phyloP scores from a whole-genome alignment of 92 coral and sea anemone species.

The Heteractis magnifica region DNA sequence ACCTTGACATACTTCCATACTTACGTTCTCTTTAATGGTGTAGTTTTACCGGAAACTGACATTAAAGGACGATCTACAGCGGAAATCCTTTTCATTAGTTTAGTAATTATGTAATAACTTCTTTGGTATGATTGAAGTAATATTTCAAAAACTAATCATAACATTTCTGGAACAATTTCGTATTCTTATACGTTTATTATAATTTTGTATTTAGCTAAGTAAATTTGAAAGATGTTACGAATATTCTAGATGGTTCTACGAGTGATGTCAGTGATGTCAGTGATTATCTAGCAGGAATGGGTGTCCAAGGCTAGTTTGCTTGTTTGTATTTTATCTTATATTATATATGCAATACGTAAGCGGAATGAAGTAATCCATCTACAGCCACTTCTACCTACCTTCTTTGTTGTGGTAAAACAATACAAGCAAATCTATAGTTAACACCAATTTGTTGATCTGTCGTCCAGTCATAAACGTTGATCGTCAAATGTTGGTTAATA shows the following conservation, averaged over 20 bases:
- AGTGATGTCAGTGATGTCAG: background rate
- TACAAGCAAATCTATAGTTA: background rate
- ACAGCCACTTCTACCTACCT: background rate
- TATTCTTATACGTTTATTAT: too few relatives aligned
- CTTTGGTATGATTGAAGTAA: background rate
- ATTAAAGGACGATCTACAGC: background rate
- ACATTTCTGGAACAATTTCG: background rate
- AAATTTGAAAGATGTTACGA: background rate
- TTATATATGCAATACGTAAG: background rate
- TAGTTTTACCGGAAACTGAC: background rate
- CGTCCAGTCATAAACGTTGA: background rate
- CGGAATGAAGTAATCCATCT: background rate
- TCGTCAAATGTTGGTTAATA: background rate
- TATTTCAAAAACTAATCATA: background rate
- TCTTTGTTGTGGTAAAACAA: background rate
- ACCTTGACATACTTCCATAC: background rate
- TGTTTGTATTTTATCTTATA: background rate
- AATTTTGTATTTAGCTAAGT: too few relatives aligned
- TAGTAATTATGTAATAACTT: background rate
- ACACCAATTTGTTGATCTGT: slow-evolving; percentile 1
- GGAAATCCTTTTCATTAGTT: background rate
- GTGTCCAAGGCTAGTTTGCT: too few relatives aligned
- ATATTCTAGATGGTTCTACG: background rate
- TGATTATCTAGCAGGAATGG: background rate
- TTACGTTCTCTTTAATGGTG: background rate